These are phyloP conservation scores for Cheilosia urbana DNA, from an alignment of 2,888 invertebrate genomes.

Conservation along the genomic window DNA sequence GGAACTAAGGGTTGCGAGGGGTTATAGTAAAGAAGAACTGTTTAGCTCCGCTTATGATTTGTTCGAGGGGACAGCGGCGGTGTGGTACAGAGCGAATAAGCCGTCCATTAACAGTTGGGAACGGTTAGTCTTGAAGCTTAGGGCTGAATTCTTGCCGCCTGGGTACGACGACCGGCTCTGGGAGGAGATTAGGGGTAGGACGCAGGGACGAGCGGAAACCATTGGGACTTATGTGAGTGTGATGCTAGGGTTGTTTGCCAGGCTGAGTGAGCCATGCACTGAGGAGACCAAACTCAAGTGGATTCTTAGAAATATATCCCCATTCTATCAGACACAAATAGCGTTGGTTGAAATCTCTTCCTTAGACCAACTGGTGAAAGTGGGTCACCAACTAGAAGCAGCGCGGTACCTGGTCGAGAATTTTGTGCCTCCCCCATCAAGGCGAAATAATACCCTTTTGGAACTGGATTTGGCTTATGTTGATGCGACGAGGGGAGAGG, in stretches of 20 bases:
- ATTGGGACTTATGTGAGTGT: slow-evolving; percentile 40
- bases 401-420: slow-evolving; percentile 5
- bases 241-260: slow-evolving; percentile 13
- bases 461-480: slow-evolving; percentile 24
- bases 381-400: slow-evolving; percentile 8
- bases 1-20: not conserved
- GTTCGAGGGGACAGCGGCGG: slow-evolving; percentile 17
- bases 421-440: slow-evolving; percentile 21
- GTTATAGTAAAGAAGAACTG: not conserved
- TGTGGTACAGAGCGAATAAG: slow-evolving; percentile 39
- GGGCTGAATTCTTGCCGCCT: slow-evolving; percentile 32
- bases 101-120: not conserved
- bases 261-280: slow-evolving; percentile 1
- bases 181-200: slow-evolving; percentile 36
- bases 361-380: not conserved
- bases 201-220: slow-evolving; percentile 24
- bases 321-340: slow-evolving; percentile 22
- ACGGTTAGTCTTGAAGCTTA: slow-evolving; percentile 12
- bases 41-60: slow-evolving; percentile 21
- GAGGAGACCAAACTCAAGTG: not conserved
- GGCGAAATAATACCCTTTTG: not conserved
- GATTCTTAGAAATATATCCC: slow-evolving; percentile 4
- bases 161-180: slow-evolving; percentile 37
- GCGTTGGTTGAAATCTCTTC: slow-evolving; percentile 14
- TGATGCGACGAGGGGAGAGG: not conserved